Conservation (phyloP, 2,888 invertebrate genomes). For the Tridacna gigas region DNA sequence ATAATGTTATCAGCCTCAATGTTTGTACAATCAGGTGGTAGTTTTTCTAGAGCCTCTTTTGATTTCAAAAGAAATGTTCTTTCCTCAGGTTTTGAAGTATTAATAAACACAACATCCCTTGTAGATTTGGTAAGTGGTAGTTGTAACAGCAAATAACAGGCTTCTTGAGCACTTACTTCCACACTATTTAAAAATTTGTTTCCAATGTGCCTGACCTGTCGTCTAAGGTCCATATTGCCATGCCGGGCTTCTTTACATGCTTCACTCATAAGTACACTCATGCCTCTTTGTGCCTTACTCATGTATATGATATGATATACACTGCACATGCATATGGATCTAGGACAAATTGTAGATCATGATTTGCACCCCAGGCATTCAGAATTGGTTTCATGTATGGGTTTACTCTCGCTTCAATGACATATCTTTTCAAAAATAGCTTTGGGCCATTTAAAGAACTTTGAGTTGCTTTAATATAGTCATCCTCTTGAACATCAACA, state of each 20-base stretch:
- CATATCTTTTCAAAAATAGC: slow-evolving; percentile 54
- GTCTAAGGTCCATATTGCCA: slow-evolving; percentile 16
- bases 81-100: slow-evolving; percentile 15
- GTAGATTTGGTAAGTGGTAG: background rate
- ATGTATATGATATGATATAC: slow-evolving; percentile 3
- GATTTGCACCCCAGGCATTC: slow-evolving; percentile 54
- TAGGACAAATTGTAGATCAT: slow-evolving; percentile 55
- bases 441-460: slow-evolving; percentile 41
- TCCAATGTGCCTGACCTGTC: slow-evolving; percentile 37
- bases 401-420: slow-evolving; percentile 50
- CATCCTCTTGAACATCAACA: slow-evolving; percentile 10
- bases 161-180: slow-evolving; percentile 41
- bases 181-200: slow-evolving; percentile 41
- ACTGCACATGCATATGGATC: too few relatives aligned
- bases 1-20: slow-evolving; percentile 10
- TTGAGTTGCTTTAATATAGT: slow-evolving; percentile 45
- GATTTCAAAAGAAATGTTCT: background rate
- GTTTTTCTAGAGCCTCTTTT: background rate
- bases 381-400: slow-evolving; percentile 45
- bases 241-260: slow-evolving; percentile 40
- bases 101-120: slow-evolving; percentile 8
- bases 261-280: slow-evolving; percentile 10
- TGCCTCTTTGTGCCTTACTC: slow-evolving; percentile 36
- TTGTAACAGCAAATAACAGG: slow-evolving; percentile 24
- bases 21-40: slow-evolving; percentile 5